A percentile compares a stretch with the other conserved stretches of the same genome.
These are phyloP conservation scores for Scaptomyza caliginosa DNA, from an alignment of 2,888 invertebrate species.

Conservation along the genomic window DNA sequence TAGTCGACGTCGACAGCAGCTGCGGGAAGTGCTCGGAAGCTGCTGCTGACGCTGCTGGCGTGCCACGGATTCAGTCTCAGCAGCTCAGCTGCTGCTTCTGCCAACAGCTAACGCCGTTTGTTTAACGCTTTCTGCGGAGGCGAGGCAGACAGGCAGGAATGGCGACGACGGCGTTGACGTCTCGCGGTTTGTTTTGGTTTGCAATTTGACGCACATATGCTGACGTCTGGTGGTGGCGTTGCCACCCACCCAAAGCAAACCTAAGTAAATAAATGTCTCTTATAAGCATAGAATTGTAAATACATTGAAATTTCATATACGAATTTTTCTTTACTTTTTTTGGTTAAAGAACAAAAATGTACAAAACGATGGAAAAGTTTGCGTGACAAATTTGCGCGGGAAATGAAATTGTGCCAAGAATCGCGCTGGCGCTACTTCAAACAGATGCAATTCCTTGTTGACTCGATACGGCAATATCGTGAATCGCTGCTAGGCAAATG, in stretches of 20 bases:
- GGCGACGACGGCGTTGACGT: conserved; percentile 40
- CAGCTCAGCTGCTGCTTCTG: conserved; percentile 63
- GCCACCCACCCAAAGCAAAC: conserved; percentile 40
- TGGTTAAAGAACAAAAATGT: conserved; percentile 81
- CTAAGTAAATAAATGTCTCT: conserved; percentile 16
- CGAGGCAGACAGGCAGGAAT: background rate
- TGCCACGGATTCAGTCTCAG: conserved; percentile 59
- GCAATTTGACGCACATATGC: conserved; percentile 60
- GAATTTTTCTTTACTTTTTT: background rate
- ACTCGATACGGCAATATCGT: conserved; percentile 81
- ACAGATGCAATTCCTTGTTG: conserved; percentile 82
- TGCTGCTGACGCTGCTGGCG: conserved; percentile 65
- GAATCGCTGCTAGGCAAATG: conserved; percentile 81
- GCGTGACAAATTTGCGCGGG: conserved; percentile 82
- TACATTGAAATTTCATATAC: background rate
- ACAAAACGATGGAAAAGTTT: conserved; percentile 82
- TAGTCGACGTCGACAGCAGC: conserved; percentile 63
- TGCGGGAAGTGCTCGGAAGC: conserved; percentile 63
- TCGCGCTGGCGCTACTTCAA: conserved; percentile 82
- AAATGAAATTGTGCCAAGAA: conserved; percentile 82
- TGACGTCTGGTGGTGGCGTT: conserved; percentile 50
- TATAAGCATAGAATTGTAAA: background rate
- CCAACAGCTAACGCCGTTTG: conserved; percentile 60
- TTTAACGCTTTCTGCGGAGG: conserved; percentile 33
- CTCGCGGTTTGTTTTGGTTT: conserved; percentile 75